These are phyloP conservation scores for Drosophila pseudotakahashii DNA, from an alignment of 2,888 invertebrate species.

Conservation along the genomic window DNA sequence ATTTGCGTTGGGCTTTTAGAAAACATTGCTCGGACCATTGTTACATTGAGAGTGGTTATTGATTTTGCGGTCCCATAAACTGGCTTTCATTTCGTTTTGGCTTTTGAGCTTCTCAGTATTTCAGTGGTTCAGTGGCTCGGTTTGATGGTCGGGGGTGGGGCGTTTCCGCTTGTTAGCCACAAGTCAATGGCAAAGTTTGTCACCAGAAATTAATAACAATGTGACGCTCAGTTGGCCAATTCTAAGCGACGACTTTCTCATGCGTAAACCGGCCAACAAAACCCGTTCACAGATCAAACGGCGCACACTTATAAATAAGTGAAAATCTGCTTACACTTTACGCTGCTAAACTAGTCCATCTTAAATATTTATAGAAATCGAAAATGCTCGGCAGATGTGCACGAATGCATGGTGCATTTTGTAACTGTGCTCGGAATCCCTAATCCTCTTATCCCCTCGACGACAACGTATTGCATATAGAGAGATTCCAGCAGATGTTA, in stretches of 20 bases:
- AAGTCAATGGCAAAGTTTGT: conserved; percentile 73
- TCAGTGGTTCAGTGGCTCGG: conserved; percentile 44
- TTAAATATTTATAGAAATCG: conserved; percentile 38
- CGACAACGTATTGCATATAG: conserved; percentile 8
- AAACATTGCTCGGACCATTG: conserved; percentile 55
- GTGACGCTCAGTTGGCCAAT: conserved; percentile 74
- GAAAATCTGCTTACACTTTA: conserved; percentile 39
- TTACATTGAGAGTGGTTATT: conserved; percentile 67
- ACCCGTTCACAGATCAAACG: conserved; percentile 48
- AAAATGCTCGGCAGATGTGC: conserved; percentile 17
- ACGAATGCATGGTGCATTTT: conserved; percentile 10
- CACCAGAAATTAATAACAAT: conserved; percentile 77
- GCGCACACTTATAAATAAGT: conserved; percentile 24
- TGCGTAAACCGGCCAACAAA: conserved; percentile 62
- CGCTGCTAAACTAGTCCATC: conserved; percentile 20
- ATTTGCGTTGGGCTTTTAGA: conserved; percentile 37
- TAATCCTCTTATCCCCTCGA: conserved; percentile 27
- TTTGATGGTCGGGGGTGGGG: conserved; percentile 30
- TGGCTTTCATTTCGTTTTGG: conserved; percentile 71
- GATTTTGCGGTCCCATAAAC: conserved; percentile 72
- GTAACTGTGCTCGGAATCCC: conserved; percentile 5
- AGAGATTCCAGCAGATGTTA: background rate
- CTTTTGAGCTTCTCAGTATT: conserved; percentile 53
- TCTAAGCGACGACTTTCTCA: conserved; percentile 67
- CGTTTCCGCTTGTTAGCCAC: conserved; percentile 66